These are phyloP conservation scores for Arizona elegans DNA, from an alignment of 2,113 vertebrate genomes.

Conservation along the genomic window DNA sequence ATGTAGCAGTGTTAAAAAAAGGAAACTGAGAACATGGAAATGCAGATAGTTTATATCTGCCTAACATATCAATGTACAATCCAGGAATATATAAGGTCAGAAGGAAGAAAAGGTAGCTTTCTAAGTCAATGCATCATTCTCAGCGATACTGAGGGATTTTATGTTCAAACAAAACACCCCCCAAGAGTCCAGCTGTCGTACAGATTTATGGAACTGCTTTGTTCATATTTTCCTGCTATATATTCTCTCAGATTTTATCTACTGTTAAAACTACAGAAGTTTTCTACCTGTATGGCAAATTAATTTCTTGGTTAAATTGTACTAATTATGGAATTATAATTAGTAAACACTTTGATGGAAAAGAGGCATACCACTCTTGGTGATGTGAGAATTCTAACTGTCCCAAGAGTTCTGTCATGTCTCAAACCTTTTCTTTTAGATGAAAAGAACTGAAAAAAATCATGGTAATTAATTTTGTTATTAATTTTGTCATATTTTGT, in stretches of 20 bases:
- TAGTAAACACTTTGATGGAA: neutral
- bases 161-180: neutral
- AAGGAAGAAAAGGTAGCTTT: neutral
- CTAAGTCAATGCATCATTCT: neutral
- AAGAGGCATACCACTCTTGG: neutral
- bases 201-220: neutral
- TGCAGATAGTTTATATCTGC: neutral
- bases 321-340: neutral
- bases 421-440: neutral
- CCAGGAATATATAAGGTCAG: neutral
- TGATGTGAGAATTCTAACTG: neutral
- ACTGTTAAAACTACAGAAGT: neutral
- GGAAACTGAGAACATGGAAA: constrained; percentile 12
- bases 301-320: neutral
- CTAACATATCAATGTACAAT: neutral
- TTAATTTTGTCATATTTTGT: neutral
- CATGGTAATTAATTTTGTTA: neutral
- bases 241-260: neutral
- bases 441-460: neutral
- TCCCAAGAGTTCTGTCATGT: neutral
- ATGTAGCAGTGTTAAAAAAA: constrained; percentile 34
- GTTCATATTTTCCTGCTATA: neutral
- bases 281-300: neutral
- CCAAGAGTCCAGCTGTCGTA: neutral
- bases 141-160: neutral